Percentiles rank a stretch among this genome's conserved stretches.
These are phyloP conservation scores for Meles meles DNA, from an alignment of 2,113 vertebrate genomes.

Conservation along the genomic window DNA sequence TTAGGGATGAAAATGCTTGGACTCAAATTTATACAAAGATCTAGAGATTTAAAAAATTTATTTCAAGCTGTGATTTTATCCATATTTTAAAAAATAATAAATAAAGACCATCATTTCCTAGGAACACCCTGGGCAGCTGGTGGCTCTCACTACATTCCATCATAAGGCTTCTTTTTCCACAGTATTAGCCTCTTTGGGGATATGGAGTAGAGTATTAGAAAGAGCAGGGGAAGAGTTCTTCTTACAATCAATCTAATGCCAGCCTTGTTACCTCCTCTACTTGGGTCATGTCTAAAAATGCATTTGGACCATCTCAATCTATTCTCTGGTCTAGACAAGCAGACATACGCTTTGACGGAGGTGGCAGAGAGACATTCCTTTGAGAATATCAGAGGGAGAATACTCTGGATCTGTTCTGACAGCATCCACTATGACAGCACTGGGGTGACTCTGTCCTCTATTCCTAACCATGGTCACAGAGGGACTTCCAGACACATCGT, in stretches of 20 bases:
- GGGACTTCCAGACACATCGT: not conserved
- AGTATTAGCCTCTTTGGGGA: slow-evolving; percentile 40
- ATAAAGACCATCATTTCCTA: slow-evolving; percentile 42
- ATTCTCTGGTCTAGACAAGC: not conserved
- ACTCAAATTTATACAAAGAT: slow-evolving; percentile 65
- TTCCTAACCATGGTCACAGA: not conserved
- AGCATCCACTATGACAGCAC: not conserved
- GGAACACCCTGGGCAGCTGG: slow-evolving; percentile 44
- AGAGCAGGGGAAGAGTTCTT: not conserved
- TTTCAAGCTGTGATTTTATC: slow-evolving; percentile 45
- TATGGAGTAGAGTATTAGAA: not conserved
- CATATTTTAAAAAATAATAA: not conserved
- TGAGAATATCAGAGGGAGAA: not conserved
- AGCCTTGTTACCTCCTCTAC: not conserved
- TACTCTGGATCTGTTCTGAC: not conserved
- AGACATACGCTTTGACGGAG: not conserved
- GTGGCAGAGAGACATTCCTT: not conserved
- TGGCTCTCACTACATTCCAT: slow-evolving; percentile 58
- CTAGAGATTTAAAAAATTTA: slow-evolving; percentile 56
- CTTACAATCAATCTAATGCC: not conserved
- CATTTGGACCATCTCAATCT: not conserved
- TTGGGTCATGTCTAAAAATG: not conserved
- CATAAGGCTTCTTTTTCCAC: slow-evolving; percentile 53
- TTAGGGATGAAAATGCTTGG: slow-evolving; percentile 57
- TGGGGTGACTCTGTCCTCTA: not conserved